These are phyloP conservation scores for Lepilemur septentrionalis DNA, from an alignment of 2,797 vertebrate species.

Conservation along the genomic window DNA sequence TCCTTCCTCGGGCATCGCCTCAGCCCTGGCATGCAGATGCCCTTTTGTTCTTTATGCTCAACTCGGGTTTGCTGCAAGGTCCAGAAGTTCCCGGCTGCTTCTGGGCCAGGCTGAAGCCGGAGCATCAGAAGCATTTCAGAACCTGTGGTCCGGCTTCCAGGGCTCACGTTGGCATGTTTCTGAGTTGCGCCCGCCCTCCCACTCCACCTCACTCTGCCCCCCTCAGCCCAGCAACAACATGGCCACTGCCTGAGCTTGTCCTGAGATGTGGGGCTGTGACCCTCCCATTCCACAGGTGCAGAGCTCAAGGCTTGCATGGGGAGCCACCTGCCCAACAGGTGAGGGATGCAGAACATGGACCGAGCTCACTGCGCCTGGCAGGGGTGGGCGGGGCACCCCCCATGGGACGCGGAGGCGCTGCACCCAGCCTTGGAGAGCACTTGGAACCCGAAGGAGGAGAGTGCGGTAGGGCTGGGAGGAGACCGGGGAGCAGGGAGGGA, in stretches of 20 bases:
- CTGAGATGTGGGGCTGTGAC: fast-evolving
- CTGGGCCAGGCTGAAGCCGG: background rate
- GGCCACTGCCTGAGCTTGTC: background rate
- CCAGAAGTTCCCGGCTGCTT: background rate
- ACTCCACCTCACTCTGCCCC: background rate
- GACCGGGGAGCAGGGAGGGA: background rate
- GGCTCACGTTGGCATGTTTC: fast-evolving
- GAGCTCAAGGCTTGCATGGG: background rate
- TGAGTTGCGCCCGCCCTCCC: background rate
- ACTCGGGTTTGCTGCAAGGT: background rate
- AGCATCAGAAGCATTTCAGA: background rate
- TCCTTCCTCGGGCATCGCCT: fast-evolving
- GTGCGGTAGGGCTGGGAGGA: background rate
- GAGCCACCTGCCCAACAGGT: background rate
- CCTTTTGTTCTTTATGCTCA: background rate
- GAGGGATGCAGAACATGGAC: too few relatives aligned
- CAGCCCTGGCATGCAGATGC: fast-evolving
- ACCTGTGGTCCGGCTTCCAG: background rate
- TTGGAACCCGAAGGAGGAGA: background rate
- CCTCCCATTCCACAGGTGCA: background rate
- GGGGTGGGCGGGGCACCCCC: fast-evolving
- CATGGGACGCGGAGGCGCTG: too few relatives aligned
- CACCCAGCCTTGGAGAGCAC: background rate
- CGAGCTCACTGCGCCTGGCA: background rate
- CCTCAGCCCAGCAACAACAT: fast-evolving